Evolutionary conservation across 2,113 vertebrate species (phyloP), one percentile per base, ranked within the genome.

Genomic region (Saiga tatarica): DNA sequence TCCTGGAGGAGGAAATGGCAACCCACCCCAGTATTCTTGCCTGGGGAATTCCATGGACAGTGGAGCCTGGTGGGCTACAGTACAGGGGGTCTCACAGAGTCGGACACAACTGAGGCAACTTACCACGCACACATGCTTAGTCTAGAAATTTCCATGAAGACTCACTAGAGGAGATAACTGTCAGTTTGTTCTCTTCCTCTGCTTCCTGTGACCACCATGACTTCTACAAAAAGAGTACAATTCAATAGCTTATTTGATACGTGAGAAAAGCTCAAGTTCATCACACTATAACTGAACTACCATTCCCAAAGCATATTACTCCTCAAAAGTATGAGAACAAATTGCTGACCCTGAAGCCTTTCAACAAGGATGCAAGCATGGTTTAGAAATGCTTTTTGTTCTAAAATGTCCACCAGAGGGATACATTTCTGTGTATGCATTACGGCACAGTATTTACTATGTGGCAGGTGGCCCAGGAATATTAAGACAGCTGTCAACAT

Each of bases 401-500:
- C 50, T 89, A 83, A 87, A 62, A 92, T 78, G 59, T 93, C 95
- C 53, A 94, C 45, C 42, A 87, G 47, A 93, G 60, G 71, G 52
- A 59, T 91, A 89, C 91, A 94, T 94, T 84, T 96, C 30, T 36
- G 52, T 90, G 83, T 90, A 55, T 74, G 57, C 95, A 53, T 97
- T 13, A 55, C 91, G 96, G 95, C 64, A 93, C 87, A 96, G 33
- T 82, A 78, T 95, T 62, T 96, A 89, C 97, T 97, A 39, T 71
- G 98, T 97, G 97, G 98, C 98, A 99, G 98, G 98, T 99, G 98
- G 98, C 96, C 98, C 55, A 33, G 89, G 17, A 95, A 96, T 97
- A 97, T 97, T 78, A 98, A 98, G 98, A 98, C 98, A 99, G 98
- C 98, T 99, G 99, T 97, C 98, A 97, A 97, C 97, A 95, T 83